Percentiles rank a stretch among this genome's conserved stretches.
Evolutionary conservation across 2,888 invertebrate genomes (phyloP).

Genomic region (Hipparchia sbordonii): DNA sequence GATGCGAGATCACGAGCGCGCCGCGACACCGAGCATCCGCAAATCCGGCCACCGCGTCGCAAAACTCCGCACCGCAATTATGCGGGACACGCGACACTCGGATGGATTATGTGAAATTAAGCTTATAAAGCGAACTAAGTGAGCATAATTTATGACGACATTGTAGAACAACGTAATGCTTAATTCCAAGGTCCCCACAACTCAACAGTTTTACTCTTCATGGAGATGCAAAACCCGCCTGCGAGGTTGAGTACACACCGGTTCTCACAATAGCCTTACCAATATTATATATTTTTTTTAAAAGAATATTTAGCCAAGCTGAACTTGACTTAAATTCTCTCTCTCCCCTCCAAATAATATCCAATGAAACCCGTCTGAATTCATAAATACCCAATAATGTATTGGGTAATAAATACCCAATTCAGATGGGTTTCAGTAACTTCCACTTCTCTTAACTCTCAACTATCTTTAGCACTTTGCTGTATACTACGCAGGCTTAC

Average conservation of each 20-base stretch:
- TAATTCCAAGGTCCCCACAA: conserved; percentile 17
- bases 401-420: too few species aligned
- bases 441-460: neutral
- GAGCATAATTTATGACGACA: conserved; percentile 62
- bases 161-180: conserved; percentile 31
- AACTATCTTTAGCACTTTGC: neutral
- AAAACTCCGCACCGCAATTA: conserved; percentile 73
- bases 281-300: too few species aligned
- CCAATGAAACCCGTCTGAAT: too few species aligned
- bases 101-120: conserved; percentile 78
- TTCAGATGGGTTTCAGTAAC: neutral
- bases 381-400: too few species aligned
- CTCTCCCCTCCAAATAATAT: too few species aligned
- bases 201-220: neutral
- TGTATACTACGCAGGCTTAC: neutral
- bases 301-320: too few species aligned
- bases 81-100: conserved; percentile 69
- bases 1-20: conserved; percentile 72
- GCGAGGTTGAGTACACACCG: too few species aligned
- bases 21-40: conserved; percentile 44
- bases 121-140: conserved; percentile 66
- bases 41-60: conserved; percentile 63
- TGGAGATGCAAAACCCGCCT: too few species aligned
- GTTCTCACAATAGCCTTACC: too few species aligned
- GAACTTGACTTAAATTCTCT: too few species aligned